Evolutionary conservation across 2,888 invertebrate species (phyloP).

Genomic region (Eupithecia dodoneata): DNA sequence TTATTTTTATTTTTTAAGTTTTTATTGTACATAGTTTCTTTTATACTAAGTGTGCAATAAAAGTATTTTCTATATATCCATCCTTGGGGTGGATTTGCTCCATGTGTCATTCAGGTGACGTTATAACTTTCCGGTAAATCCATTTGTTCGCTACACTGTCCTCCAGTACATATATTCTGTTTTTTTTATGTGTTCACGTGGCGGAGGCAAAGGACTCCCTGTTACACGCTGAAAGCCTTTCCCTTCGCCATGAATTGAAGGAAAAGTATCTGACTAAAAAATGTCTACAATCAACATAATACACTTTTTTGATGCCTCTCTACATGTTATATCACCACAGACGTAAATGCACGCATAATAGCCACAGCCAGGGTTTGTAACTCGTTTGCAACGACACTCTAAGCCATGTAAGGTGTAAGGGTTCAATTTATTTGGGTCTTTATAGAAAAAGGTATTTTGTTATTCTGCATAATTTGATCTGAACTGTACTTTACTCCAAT

Average conservation of each 20-base stretch:
- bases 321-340: background rate
- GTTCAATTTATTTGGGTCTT: slow-evolving; percentile 32
- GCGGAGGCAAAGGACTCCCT: no score
- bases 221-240: no score
- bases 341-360: background rate
- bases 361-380: background rate
- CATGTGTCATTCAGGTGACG: background rate
- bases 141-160: no score
- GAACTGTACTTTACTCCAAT: slow-evolving; percentile 24
- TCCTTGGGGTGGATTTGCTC: background rate
- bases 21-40: no score
- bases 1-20: no score
- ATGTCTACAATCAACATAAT: background rate
- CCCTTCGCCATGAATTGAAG: no score
- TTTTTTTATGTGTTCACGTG: no score
- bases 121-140: no score
- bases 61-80: background rate
- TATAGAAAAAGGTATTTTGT: slow-evolving; percentile 26
- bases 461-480: slow-evolving; percentile 34
- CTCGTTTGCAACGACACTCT: slow-evolving; percentile 7
- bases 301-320: background rate
- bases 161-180: no score
- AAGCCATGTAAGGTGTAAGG: slow-evolving; percentile 24
- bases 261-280: no score
- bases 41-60: no score